Base-by-base conservation (phyloP, 2,888 invertebrate species). In the Baronia brevicornis region DNA sequence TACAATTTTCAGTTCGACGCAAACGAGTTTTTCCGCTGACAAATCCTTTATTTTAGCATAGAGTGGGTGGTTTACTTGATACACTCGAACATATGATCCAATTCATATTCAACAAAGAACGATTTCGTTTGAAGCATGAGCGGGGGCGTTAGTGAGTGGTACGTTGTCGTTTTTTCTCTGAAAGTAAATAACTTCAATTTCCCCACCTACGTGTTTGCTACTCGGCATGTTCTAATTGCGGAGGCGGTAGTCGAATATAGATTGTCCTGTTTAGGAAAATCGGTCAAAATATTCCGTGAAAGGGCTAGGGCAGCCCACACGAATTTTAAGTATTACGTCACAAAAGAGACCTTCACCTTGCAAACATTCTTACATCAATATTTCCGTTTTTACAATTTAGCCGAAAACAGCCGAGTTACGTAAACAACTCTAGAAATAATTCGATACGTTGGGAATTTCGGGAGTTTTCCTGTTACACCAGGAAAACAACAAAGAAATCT, bases 161-260 rank as follows among this genome's bases (percentile, higher is more conserved):
- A 18, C 28, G 27, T n/a, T 22, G 14, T 11, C 13, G 12, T 14
- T 12, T 17, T 20, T 51, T 40, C 42, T 41, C 35, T 44, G 33
- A 39, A n/a, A 41, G 48, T 54, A 47, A 56, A 51, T 51, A 47
- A 39, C 44, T 47, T 36, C 46, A 39, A 32, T 28, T 41, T 41
- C 50, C 34, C 60, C 53, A 44, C 71, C 71, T 55, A 69, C 73
- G 55, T 51, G 25, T 51, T 54, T 50, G 37, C 38, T 43, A 48
- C 51, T 57, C 53, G 57, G 62, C 65, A 58, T 54, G 59, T 64
- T 58, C 49, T 35, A n/a, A 41, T 32, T 43, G 59, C 58, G 66
- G 52, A 50, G 67, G 67, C 54, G 66, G 48, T 28, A 43, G 41
- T 48, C 49, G 49, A 54, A 65, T 48, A 55, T 54, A 56, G 45